Base-by-base conservation (phyloP, 2,888 invertebrate genomes). In the Euspilapteryx auroguttella region DNA sequence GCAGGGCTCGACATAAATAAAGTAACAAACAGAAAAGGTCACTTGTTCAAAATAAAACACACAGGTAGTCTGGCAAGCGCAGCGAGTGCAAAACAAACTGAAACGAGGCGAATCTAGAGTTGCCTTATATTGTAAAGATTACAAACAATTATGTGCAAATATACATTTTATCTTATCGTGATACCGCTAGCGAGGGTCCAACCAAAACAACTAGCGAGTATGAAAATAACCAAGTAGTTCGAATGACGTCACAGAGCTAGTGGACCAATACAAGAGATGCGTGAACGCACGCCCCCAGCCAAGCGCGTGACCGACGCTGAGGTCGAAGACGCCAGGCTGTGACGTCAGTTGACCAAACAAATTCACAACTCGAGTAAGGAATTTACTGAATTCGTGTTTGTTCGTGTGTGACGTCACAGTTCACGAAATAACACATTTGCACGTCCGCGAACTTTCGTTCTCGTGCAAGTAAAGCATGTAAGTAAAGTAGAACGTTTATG, bases 21-120 rank as follows among this genome's bases (percentile, higher is more conserved):
- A n/a, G n/a, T n/a, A n/a, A n/a, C n/a, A n/a, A n/a, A n/a, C n/a
- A n/a, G n/a, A n/a, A n/a, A n/a, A n/a, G n/a, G n/a, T n/a, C n/a
- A n/a, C n/a, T n/a, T n/a, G n/a, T n/a, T n/a, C n/a, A n/a, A n/a
- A n/a, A n/a, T n/a, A n/a, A n/a, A n/a, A n/a, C n/a, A n/a, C n/a
- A n/a, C n/a, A n/a, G n/a, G n/a, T n/a, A n/a, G n/a, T n/a, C 17
- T 17, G 5, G 5, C 17, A 17, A 17, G 17, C 5, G 5, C 5
- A 17, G 17, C 17, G 17, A 29, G 29, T 32, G 28, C 6, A 28
- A 37, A 32, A 17, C 8, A 17, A 17, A 17, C 17, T 17, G 17
- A 17, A 17, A 17, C 5, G 8, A 6, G 5, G 5, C 17, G 17
- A 5, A 8, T 5, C 17, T 5, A 6, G 5, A 6, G 17, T 17